Percentiles rank a stretch among this genome's conserved stretches.
Evolutionary conservation across 2,888 invertebrate species (phyloP).

Genomic region (Iselma pallidipennis): DNA sequence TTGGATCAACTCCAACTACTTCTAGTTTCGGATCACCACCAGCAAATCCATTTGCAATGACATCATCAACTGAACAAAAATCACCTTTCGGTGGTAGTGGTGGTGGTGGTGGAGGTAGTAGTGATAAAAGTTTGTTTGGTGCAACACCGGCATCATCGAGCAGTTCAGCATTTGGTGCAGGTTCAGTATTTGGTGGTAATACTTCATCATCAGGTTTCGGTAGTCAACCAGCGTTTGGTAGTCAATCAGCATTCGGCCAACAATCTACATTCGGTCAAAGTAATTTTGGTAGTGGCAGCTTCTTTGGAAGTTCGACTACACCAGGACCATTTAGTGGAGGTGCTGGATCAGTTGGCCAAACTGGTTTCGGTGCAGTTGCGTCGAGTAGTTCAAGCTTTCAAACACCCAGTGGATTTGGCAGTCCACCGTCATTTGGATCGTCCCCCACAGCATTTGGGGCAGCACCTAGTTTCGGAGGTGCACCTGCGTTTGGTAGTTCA

Average conservation of each 20-base stretch:
- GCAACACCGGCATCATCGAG: conserved; percentile 11
- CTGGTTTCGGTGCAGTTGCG: conserved; percentile 52
- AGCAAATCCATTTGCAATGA: conserved; percentile 30
- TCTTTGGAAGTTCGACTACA: conserved; percentile 35
- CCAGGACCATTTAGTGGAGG: conserved; percentile 51
- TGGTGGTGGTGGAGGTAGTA: too few species aligned
- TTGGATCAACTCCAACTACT: conserved; percentile 33
- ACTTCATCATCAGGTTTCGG: conserved; percentile 37
- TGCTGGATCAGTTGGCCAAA: conserved; percentile 49
- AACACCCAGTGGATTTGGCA: conserved; percentile 48
- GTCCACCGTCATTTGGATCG: conserved; percentile 47
- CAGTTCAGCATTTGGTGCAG: conserved; percentile 12
- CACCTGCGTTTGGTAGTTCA: conserved; percentile 47
- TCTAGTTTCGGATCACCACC: conserved; percentile 25
- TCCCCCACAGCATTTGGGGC: conserved; percentile 54
- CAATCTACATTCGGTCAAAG: conserved; percentile 43
- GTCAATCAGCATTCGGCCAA: conserved; percentile 30
- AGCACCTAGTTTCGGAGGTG: conserved; percentile 56
- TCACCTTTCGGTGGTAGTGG: conserved; percentile 25
- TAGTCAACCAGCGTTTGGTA: conserved; percentile 21
- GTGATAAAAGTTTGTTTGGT: conserved; percentile 26
- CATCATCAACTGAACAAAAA: conserved; percentile 16
- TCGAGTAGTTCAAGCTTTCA: conserved; percentile 35
- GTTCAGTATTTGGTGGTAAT: conserved; percentile 24
- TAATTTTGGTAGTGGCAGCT: conserved; percentile 46